Evolutionary conservation across 2,888 invertebrate species (phyloP), one percentile per base, ranked within the genome.

Genomic region (Nephrocerus scutellatus): DNA sequence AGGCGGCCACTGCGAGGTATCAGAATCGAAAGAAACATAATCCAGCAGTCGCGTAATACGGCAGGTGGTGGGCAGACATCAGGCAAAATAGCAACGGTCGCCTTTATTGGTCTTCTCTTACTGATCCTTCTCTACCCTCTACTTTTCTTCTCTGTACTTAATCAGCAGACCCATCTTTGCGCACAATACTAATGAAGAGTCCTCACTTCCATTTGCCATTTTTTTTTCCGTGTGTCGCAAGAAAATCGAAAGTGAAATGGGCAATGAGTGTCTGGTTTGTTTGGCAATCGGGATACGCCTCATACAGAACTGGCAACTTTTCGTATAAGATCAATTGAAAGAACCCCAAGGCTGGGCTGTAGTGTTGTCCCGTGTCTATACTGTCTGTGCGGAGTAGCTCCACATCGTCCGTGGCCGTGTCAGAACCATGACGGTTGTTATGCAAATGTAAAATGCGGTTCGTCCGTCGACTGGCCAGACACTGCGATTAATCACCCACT

Each of bases 401-500:
- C n/a, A n/a, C n/a, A n/a, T n/a, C n/a, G n/a, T n/a, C n/a, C n/a
- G n/a, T n/a, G n/a, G n/a, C n/a, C n/a, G n/a, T n/a, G n/a, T n/a
- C n/a, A n/a, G n/a, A n/a, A n/a, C n/a, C n/a, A n/a, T n/a, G n/a
- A n/a, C n/a, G n/a, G n/a, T n/a, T n/a, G n/a, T n/a, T n/a, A n/a
- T n/a, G n/a, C 8, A 22, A 22, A 22, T 8, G 22, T 22, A 22
- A 10, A 7, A 22, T 8, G 22, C 7, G 10, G 22, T 24, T 13
- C 25, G 13, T 16, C 21, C 20, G 36, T 39, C 46, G 43, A 43
- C 42, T 46, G 47, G 47, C 50, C 49, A 54, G 54, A 55, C 53
- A 49, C 44, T 52, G 48, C 62, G 62, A 64, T 63, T 65, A 66
- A 66, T 66, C 65, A 65, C 60, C 60, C 61, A 54, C 63, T 65